Percentiles rank a stretch among this genome's conserved stretches.
phyloP scores from a whole-genome alignment of 2,888 invertebrate genomes.

The Phania funesta region DNA sequence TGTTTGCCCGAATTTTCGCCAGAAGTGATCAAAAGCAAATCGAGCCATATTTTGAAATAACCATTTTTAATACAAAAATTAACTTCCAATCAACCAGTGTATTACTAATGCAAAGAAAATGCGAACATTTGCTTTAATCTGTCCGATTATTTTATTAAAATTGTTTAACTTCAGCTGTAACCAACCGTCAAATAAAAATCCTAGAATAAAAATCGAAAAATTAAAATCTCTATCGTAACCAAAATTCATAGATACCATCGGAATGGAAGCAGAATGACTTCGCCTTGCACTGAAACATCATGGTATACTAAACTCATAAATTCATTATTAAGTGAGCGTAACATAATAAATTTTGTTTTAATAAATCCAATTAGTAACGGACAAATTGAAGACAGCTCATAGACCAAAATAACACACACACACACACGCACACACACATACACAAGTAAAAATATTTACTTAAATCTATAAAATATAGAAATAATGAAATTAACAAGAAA shows the following conservation, averaged over 20 bases:
- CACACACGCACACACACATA: too few species aligned
- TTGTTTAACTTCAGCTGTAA: too few species aligned
- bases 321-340: conserved; percentile 72
- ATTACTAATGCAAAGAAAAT: too few species aligned
- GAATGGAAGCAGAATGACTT: conserved; percentile 32
- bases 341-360: conserved; percentile 77
- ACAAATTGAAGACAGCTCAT: conserved; percentile 72
- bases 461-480: conserved; percentile 34
- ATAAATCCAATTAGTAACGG: conserved; percentile 78
- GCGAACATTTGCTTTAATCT: too few species aligned
- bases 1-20: too few species aligned
- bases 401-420: neutral
- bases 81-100: too few species aligned
- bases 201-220: neutral
- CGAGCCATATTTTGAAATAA: too few species aligned
- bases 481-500: conserved; percentile 56
- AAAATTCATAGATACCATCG: conserved; percentile 10
- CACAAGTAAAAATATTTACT: conserved; percentile 20
- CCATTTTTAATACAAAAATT: too few species aligned
- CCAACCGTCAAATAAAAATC: too few species aligned
- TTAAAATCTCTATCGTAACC: conserved; percentile 18
- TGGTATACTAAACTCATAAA: conserved; percentile 43
- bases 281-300: conserved; percentile 8
- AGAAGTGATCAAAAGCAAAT: too few species aligned
- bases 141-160: too few species aligned